These are phyloP conservation scores for Sinonovacula constricta DNA, from an alignment of 1,140 invertebrate species.

Conservation along the genomic window DNA sequence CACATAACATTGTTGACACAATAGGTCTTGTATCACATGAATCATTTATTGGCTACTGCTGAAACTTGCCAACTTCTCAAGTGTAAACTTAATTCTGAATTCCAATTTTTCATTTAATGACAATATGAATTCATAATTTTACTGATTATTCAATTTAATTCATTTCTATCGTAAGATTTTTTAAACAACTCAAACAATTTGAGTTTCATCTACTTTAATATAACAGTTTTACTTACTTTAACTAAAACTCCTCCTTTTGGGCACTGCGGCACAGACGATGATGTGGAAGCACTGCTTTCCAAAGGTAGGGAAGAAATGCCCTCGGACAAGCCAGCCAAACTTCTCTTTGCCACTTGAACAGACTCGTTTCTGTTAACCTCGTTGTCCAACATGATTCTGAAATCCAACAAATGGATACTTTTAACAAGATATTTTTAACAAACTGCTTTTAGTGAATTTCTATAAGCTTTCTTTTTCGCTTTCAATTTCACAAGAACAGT, in stretches of 20 bases:
- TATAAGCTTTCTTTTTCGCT: background rate
- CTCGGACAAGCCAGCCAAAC: constrained; percentile 28
- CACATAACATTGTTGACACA: no score
- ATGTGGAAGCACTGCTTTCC: constrained; percentile 23
- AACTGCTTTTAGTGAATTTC: background rate
- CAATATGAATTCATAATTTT: no score
- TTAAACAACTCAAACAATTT: background rate
- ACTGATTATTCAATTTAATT: no score
- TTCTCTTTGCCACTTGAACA: constrained; percentile 15
- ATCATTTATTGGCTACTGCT: no score
- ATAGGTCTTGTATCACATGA: no score
- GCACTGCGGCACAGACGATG: constrained; percentile 30
- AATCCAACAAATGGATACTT: no score
- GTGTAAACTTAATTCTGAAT: no score
- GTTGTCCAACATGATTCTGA: constrained; percentile 45
- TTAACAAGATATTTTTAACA: background rate
- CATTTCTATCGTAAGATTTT: background rate
- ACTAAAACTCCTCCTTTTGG: constrained; percentile 47
- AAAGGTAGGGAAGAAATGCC: constrained; percentile 46
- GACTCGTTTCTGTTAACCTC: constrained; percentile 48
- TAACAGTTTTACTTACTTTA: constrained; percentile 26
- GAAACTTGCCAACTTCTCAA: no score
- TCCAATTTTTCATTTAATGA: no score
- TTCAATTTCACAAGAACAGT: background rate
- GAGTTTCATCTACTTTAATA: background rate